phyloP scores from a whole-genome alignment of 2,797 vertebrate species.

The Hydrophis major region DNA sequence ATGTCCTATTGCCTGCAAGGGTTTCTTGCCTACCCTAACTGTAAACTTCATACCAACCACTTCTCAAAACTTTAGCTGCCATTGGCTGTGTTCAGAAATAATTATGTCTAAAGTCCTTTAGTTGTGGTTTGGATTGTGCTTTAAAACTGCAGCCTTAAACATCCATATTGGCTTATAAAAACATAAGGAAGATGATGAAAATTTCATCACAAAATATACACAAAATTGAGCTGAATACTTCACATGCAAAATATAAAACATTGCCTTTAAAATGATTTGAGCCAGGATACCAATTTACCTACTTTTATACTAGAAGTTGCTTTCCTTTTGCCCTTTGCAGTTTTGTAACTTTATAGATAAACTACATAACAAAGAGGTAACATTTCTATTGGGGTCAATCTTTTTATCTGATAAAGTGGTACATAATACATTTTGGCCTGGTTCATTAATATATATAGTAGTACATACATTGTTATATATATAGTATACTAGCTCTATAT shows the following conservation, averaged over 20 bases:
- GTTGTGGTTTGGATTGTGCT: neutral
- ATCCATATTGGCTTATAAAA: neutral
- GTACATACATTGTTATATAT: no score
- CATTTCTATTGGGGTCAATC: neutral
- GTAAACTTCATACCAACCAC: neutral
- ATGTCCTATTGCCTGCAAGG: neutral
- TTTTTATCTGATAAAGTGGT: conserved; percentile 18
- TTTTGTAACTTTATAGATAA: neutral
- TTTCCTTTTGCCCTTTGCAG: neutral
- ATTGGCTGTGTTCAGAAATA: neutral
- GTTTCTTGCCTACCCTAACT: neutral
- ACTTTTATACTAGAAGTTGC: neutral
- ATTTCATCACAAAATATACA: neutral
- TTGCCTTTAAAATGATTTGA: neutral
- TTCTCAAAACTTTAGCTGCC: neutral
- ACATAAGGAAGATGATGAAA: neutral
- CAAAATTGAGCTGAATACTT: neutral
- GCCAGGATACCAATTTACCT: neutral
- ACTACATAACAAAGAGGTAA: neutral
- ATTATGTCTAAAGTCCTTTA: neutral
- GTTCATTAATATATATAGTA: conserved; percentile 1
- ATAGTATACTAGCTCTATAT: no score
- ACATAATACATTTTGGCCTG: conserved; percentile 12
- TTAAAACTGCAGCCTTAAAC: neutral
- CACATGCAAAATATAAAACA: neutral